These are phyloP conservation scores for Trididemnum miniatum DNA, from an alignment of 23 tunicate species.

Conservation along the genomic window DNA sequence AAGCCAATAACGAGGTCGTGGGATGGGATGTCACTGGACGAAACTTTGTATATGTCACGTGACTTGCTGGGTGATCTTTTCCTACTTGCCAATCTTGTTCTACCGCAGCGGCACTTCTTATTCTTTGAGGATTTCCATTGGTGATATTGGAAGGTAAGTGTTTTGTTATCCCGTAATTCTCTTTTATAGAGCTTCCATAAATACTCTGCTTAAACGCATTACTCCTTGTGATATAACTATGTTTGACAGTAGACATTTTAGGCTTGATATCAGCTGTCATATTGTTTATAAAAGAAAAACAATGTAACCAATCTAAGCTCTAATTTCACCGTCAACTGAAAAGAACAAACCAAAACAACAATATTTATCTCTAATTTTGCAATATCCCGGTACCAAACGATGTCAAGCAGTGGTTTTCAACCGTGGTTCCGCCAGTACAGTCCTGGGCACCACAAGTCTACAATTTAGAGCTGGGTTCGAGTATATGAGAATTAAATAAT, in stretches of 20 bases:
- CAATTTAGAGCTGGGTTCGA: no score
- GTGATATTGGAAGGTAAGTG: no score
- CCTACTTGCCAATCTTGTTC: background rate
- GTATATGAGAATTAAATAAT: no score
- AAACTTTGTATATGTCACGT: slow-evolving; percentile 33
- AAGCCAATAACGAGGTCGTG: slow-evolving; percentile 44
- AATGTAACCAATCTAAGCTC: no score
- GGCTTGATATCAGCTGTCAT: slow-evolving; percentile 30
- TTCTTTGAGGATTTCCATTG: background rate
- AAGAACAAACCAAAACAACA: no score
- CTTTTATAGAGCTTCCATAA: background rate
- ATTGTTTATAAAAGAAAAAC: background rate
- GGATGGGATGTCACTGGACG: slow-evolving; percentile 71
- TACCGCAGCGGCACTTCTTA: slow-evolving; percentile 38
- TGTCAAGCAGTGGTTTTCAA: no score
- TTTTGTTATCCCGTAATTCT: background rate
- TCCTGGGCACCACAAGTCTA: no score
- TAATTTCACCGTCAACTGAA: no score
- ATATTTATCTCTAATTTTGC: no score
- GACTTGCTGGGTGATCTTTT: slow-evolving; percentile 1
- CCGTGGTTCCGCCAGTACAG: no score
- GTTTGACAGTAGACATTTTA: background rate
- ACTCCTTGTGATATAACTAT: slow-evolving; percentile 8
- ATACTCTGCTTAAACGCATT: background rate
- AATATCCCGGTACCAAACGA: no score